phyloP scores from a whole-genome alignment of 1,140 invertebrate genomes.

The Drosophila virilis region DNA sequence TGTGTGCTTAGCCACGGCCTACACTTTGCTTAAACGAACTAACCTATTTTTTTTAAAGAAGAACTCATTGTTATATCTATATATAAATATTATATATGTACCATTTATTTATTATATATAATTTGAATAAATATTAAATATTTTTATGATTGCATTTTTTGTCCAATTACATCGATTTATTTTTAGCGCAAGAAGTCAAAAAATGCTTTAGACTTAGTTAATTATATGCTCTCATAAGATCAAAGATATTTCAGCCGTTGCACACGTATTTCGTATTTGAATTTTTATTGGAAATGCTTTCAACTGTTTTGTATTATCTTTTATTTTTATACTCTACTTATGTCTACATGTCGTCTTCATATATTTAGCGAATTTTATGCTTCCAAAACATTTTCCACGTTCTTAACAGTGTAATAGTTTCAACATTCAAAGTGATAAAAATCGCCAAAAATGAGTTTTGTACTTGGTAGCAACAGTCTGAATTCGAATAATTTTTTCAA shows the following conservation, averaged over 20 bases:
- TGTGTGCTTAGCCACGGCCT: constrained; percentile 7
- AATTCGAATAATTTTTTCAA: constrained; percentile 51
- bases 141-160: constrained; percentile 45
- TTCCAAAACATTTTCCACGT: constrained; percentile 16
- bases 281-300: constrained; percentile 26
- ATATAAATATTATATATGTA: constrained; percentile 33
- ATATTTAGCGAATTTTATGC: constrained; percentile 26
- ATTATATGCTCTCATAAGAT: constrained; percentile 2
- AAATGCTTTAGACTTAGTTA: constrained; percentile 51
- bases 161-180: constrained; percentile 23
- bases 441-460: constrained; percentile 55
- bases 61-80: constrained; percentile 45
- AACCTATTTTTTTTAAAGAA: constrained; percentile 22
- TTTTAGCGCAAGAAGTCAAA: constrained; percentile 67
- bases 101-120: constrained; percentile 36
- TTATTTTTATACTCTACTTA: not conserved
- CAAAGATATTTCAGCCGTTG: constrained; percentile 2
- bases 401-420: constrained; percentile 21
- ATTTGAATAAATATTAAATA: constrained; percentile 31
- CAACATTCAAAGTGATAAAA: constrained; percentile 56
- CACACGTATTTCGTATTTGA: constrained; percentile 18
- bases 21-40: constrained; percentile 23
- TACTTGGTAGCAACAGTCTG: constrained; percentile 64
- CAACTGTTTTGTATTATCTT: not conserved
- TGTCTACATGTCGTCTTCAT: constrained; percentile 7